These are phyloP conservation scores for Yponomeuta cagnagella DNA, from an alignment of 2,888 invertebrate species.

Conservation along the genomic window DNA sequence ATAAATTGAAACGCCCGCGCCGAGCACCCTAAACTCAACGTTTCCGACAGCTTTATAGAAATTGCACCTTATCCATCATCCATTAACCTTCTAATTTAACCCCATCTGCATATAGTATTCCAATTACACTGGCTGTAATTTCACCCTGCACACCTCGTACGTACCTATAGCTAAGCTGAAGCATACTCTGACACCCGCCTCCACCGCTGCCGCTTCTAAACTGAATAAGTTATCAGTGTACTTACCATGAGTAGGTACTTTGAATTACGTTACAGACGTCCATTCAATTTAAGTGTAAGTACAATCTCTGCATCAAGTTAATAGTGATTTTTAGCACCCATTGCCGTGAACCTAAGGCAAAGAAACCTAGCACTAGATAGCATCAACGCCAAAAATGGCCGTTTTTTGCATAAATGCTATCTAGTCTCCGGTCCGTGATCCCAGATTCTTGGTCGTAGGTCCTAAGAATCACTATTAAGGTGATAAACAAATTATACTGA, in stretches of 20 bases:
- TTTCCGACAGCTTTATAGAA: neutral
- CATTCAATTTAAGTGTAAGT: no score
- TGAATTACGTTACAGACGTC: neutral
- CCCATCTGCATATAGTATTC: constrained; percentile 1
- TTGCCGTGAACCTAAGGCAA: no score
- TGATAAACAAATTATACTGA: no score
- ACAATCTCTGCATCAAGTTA: no score
- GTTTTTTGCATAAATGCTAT: no score
- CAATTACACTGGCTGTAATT: neutral
- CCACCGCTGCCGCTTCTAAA: neutral
- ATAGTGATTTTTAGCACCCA: no score
- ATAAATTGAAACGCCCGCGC: no score
- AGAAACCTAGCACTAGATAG: no score
- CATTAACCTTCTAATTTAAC: neutral
- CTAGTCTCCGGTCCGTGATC: no score
- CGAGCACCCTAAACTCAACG: neutral
- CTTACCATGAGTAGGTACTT: neutral
- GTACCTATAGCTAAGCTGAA: neutral
- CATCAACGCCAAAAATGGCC: no score
- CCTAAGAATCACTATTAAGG: no score
- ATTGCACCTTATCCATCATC: neutral
- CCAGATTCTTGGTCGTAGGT: no score
- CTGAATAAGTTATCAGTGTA: neutral
- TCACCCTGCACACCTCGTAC: neutral
- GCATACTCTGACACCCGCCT: neutral